Conservation (phyloP, 2,113 vertebrate species). For the Chroicocephalus ridibundus region DNA sequence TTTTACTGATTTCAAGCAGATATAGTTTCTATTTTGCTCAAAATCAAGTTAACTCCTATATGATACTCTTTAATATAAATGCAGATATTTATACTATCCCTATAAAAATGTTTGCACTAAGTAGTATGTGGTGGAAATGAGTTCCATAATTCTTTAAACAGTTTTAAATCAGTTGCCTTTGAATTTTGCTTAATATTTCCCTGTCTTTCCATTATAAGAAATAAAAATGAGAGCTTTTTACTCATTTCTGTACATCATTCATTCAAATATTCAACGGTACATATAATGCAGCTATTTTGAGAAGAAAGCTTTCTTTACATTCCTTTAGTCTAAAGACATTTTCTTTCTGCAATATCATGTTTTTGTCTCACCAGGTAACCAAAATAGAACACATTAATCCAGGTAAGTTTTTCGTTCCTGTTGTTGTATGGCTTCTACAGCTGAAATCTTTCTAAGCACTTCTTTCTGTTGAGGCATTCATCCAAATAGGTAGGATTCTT, state of each 20-base stretch:
- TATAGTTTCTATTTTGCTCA: neutral
- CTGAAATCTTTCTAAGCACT: neutral
- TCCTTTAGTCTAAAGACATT: neutral
- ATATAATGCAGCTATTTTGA: neutral
- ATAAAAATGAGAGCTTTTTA: neutral
- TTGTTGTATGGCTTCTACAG: neutral
- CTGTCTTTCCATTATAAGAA: neutral
- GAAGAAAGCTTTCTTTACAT: neutral
- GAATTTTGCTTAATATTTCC: slow-evolving; percentile 5
- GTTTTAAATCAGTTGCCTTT: neutral
- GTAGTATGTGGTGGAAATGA: neutral
- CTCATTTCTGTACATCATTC: neutral
- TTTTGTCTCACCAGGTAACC: neutral
- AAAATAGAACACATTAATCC: neutral
- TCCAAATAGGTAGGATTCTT: neutral
- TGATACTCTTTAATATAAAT: neutral
- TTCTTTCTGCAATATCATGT: accelerated
- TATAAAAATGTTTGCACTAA: neutral
- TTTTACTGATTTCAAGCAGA: neutral
- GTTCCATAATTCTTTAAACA: neutral
- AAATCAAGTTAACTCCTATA: neutral
- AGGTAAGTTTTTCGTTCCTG: neutral
- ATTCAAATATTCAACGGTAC: neutral
- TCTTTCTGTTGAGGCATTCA: neutral
- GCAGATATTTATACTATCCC: neutral